These are phyloP conservation scores for rat (Rattus norvegicus) DNA, from an alignment of 2,113 vertebrate species.

Conservation along the genomic window GRCr8 NC_086023.1:168397501-168398000, in stretches of 20 bases:
- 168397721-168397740: accelerated
- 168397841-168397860: not conserved
- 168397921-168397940: accelerated
- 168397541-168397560: not conserved
- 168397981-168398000: not conserved
- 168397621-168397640: not conserved
- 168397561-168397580: not conserved
- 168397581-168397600: not conserved
- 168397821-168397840: accelerated
- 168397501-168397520: not conserved
- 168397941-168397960: accelerated
- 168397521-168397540: accelerated
- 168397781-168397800: not conserved
- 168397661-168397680: accelerated
- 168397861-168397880: not conserved
- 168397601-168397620: not conserved
- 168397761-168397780: accelerated
- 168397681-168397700: accelerated
- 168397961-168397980: accelerated
- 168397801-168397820: not conserved
- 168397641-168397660: accelerated
- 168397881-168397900: accelerated
- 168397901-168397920: not conserved
- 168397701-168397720: not conserved
- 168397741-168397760: not conserved